phyloP scores from a whole-genome alignment of 2,797 vertebrate species.

The Pipistrellus kuhlii region DNA sequence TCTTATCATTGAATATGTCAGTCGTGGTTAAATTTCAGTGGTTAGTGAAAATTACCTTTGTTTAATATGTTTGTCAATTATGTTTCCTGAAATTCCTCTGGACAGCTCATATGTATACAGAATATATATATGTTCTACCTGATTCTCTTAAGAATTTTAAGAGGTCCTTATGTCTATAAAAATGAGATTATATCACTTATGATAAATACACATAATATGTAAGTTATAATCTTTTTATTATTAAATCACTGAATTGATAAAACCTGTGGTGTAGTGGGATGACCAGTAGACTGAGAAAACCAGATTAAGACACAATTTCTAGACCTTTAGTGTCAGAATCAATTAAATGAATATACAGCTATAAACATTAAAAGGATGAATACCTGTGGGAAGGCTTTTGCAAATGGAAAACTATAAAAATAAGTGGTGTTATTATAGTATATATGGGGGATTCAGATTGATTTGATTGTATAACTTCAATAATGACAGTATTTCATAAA shows the following conservation, averaged over 20 bases:
- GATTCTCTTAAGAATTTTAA: conserved; percentile 38
- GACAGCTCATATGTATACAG: background rate
- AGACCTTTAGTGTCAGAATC: background rate
- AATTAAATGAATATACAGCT: background rate
- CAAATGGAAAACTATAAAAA: conserved; percentile 9
- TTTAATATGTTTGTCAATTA: conserved; percentile 31
- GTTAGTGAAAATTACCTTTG: conserved; percentile 23
- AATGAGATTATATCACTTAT: background rate
- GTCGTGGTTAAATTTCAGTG: background rate
- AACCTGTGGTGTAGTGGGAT: background rate
- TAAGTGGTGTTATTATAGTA: background rate
- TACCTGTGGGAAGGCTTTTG: background rate
- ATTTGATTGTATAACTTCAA: background rate
- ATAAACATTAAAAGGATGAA: background rate
- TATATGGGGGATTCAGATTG: background rate
- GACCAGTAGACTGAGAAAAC: background rate
- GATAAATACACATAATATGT: background rate
- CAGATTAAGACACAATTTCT: background rate
- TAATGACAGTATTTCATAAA: background rate
- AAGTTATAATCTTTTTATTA: background rate
- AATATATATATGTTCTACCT: background rate
- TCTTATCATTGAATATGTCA: background rate
- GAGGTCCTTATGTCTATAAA: conserved; percentile 2
- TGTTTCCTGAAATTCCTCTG: background rate
- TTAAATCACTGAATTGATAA: background rate